Evolutionary conservation across 2,113 vertebrate species (phyloP), one percentile per base, ranked within the genome.

Genomic region (Apeltes quadracus): DNA sequence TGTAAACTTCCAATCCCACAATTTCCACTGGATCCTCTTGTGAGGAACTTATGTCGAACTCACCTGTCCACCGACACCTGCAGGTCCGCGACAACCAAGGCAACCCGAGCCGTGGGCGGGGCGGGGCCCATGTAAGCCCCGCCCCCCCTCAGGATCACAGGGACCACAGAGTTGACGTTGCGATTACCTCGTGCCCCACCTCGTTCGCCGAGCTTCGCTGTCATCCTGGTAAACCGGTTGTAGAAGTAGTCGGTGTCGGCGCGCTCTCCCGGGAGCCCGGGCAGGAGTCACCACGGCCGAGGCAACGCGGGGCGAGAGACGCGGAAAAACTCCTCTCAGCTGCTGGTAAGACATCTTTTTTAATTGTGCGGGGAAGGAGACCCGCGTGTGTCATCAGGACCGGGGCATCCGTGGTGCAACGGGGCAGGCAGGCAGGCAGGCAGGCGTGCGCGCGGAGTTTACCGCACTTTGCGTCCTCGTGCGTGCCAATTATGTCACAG

Each of bases 281-380:
- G 9, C 29, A 25, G 29, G 58, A 74, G 55, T 59, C 56, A 71
- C 22, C 48, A 67, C 72, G 38, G 56, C 55, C 0, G 2, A 22
- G 16, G 43, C 46, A 23, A 58, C 15, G 43, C 36, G 41, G 53
- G 9, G 48, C 48, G n/a, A 66, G 20, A 67, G 41, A 29, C 59
- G 46, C n/a, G 18, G 32, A 5, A 46, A 61, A 56, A 58, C 74
- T 75, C 63, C 76, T 61, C 69, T 61, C 59, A 38, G 18, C 61
- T 57, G 63, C 59, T 7, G 84, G 88, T 90, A 78, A 75, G 77
- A 72, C 6, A 8, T 29, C 3, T 3, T 4, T 25, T 25, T 7
- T n/a, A 48, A 1, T 44, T 32, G 16, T 25, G n/a, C n/a, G 4
- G 18, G 9, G 6, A 27, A 1, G 32, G 32, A 29, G 43, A 10